Conservation (phyloP, 2,888 invertebrate species). For the Colletes collaris region DNA sequence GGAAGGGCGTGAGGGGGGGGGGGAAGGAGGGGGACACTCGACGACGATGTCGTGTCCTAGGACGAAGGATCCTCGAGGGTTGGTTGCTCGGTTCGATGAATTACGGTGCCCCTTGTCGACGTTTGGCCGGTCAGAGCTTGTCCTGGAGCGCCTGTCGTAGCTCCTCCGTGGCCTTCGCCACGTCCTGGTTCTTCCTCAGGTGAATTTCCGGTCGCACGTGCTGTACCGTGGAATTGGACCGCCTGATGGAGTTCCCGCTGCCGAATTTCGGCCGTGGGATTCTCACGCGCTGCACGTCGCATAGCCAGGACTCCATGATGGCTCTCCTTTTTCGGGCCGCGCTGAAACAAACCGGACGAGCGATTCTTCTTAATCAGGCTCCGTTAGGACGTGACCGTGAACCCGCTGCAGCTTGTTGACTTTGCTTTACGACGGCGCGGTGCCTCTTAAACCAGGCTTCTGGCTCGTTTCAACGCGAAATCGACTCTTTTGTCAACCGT, state of each 20-base stretch:
- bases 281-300: conserved; percentile 91
- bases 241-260: conserved; percentile 83
- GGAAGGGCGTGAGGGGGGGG: not conserved
- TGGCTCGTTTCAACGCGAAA: too few species aligned
- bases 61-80: conserved; percentile 29
- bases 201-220: conserved; percentile 84
- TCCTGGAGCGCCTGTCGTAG: conserved; percentile 90
- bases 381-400: conserved; percentile 11
- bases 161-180: conserved; percentile 90
- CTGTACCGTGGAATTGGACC: conserved; percentile 85
- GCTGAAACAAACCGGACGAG: conserved; percentile 23
- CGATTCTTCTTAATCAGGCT: conserved; percentile 8
- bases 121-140: conserved; percentile 86
- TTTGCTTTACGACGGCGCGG: too few species aligned
- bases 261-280: conserved; percentile 94
- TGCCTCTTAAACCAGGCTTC: too few species aligned
- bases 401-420: not conserved
- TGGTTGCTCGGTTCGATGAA: conserved; percentile 30
- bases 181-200: conserved; percentile 83
- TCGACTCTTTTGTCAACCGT: too few species aligned
- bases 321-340: conserved; percentile 28
- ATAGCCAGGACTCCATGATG: conserved; percentile 92
- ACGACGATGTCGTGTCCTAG: not conserved
- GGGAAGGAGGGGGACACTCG: not conserved
- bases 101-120: conserved; percentile 24